Conservation (phyloP, 2,888 invertebrate genomes). For the Doris montereyensis region DNA sequence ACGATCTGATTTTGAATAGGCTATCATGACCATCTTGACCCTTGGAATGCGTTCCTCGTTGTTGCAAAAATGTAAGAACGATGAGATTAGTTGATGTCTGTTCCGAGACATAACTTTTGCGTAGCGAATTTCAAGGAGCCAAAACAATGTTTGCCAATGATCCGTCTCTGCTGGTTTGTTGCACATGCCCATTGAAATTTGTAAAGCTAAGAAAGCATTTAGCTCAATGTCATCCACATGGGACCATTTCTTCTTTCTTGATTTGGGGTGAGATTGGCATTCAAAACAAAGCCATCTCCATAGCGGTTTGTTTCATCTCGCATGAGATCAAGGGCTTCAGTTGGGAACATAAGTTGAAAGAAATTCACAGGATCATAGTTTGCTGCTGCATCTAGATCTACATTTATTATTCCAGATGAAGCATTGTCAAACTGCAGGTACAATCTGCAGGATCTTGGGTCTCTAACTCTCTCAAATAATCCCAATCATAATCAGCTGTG, state of each 20-base stretch:
- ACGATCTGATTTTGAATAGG: conserved; percentile 14
- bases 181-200: conserved; percentile 38
- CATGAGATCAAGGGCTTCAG: conserved; percentile 38
- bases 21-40: conserved; percentile 22
- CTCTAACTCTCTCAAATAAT: neutral
- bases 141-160: conserved; percentile 27
- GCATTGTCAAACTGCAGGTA: too few species aligned
- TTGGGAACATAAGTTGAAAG: conserved; percentile 36
- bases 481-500: neutral
- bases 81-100: neutral
- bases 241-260: conserved; percentile 28
- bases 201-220: conserved; percentile 27
- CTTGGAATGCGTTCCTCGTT: neutral
- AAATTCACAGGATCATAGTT: conserved; percentile 35
- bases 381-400: neutral
- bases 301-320: conserved; percentile 40
- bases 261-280: conserved; percentile 13
- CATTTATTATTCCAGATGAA: too few species aligned
- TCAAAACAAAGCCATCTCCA: conserved; percentile 35
- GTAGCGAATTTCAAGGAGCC: conserved; percentile 5
- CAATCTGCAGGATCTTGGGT: neutral
- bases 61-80: conserved; percentile 10
- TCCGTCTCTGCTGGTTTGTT: conserved; percentile 25
- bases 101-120: neutral
- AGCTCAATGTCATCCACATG: conserved; percentile 23